Conservation (phyloP, 2,113 vertebrate species). For the Galbula dea region DNA sequence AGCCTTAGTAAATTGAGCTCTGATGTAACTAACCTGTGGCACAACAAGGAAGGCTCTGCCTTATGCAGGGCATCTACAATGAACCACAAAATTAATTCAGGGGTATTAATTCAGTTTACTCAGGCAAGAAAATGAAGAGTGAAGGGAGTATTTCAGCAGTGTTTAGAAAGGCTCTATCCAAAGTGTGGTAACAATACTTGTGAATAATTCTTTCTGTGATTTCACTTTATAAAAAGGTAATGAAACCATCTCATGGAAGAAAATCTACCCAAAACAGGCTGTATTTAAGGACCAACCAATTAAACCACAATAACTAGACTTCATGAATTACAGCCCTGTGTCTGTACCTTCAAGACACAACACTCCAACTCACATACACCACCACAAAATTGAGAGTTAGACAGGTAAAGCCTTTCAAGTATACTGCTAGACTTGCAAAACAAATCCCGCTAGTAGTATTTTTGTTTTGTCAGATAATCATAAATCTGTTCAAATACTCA, state of each 20-base stretch:
- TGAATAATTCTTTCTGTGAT: background rate
- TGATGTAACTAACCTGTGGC: background rate
- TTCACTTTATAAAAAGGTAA: background rate
- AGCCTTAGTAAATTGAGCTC: background rate
- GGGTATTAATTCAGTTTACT: constrained; percentile 9
- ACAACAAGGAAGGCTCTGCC: background rate
- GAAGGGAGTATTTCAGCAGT: background rate
- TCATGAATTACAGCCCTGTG: background rate
- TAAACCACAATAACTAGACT: background rate
- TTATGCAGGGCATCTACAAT: background rate
- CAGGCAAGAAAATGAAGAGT: background rate
- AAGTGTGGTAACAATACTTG: background rate
- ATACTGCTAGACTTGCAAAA: background rate
- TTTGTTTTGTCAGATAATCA: background rate
- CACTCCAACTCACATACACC: background rate
- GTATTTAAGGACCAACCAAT: background rate
- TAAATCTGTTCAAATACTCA: background rate
- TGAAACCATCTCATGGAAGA: background rate
- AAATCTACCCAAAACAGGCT: background rate
- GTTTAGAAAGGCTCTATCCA: background rate
- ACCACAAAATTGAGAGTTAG: background rate
- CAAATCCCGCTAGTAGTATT: background rate
- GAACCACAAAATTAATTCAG: background rate
- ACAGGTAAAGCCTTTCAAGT: background rate
- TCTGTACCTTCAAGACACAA: background rate